Evolutionary conservation across 1,140 invertebrate species (phyloP), one percentile per base, ranked within the genome.

Genomic region (Acromyrmex charruanus): DNA sequence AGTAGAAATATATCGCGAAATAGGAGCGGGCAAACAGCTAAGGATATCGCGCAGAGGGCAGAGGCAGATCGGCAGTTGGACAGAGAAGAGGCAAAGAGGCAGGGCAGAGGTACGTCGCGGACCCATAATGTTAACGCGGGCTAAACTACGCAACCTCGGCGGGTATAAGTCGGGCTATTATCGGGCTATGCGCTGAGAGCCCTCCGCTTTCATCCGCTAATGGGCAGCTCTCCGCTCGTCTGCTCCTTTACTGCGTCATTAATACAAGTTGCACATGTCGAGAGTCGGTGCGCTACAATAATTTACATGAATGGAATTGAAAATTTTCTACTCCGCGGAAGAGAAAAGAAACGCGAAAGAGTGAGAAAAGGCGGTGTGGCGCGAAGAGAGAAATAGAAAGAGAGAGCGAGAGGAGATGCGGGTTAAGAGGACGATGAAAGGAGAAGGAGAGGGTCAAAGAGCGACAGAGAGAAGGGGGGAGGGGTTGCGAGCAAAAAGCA

Each of bases 291-390:
- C 95, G 95, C 95, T 95, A 95, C 95, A 95, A 95, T 95, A 95
- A 95, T 95, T 95, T 95, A 94, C 94, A 94, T 95, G 95, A 95
- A 95, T 95, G 94, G 93, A 95, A 95, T 95, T 95, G 95, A 95
- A 95, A 95, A 95, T 95, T 95, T 95, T 95, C 94, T 95, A 94
- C 93, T 94, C 88, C 90, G 91, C 89, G 86, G 91, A 94, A 93
- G 92, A 93, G 93, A 94, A 95, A 94, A 94, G 93, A 94, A 92
- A 92, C 75, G 89, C 91, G 88, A 87, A 87, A 77, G 90, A 93
- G 92, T 90, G 80, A 89, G 71, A 77, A 87, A 72, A 66, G 61
- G 39, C 55, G 75, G 49, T 65, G 21, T 68, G 31, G 61, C 16
- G 39, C 21, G 39, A 51, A 18, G 87, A 85, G 81, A 82, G 82